A percentile compares a stretch with the other conserved stretches of the same genome.
Conservation (phyloP, 2,113 vertebrate genomes). For the Scomber colias region DNA sequence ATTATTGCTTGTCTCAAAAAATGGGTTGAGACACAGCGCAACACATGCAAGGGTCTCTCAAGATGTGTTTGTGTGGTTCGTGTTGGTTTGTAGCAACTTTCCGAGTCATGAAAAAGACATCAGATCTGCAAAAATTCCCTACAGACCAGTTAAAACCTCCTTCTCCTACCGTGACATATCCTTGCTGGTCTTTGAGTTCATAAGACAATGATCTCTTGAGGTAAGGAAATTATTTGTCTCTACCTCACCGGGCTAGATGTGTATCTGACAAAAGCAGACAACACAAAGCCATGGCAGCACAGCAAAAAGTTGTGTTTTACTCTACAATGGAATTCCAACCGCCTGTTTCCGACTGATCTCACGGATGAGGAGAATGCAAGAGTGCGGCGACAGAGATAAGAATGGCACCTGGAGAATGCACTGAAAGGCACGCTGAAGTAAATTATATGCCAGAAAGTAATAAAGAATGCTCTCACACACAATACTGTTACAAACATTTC, state of each 20-base stretch:
- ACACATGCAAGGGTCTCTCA: conserved; percentile 28
- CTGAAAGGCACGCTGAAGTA: conserved; percentile 25
- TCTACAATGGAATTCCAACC: conserved; percentile 57
- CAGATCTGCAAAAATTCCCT: conserved; percentile 24
- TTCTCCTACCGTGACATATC: background rate
- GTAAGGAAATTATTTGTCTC: conserved; percentile 31
- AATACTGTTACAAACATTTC: conserved; percentile 3
- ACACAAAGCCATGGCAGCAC: conserved; percentile 25
- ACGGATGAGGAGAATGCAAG: conserved; percentile 66
- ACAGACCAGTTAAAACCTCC: background rate
- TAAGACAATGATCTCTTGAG: conserved; percentile 12
- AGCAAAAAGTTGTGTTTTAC: conserved; percentile 40
- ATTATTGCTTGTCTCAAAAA: conserved; percentile 50
- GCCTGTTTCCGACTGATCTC: conserved; percentile 54
- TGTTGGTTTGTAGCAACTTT: background rate
- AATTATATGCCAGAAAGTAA: conserved; percentile 42
- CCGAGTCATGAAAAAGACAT: conserved; percentile 20
- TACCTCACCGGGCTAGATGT: background rate
- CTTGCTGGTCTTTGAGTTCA: background rate
- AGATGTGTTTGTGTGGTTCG: background rate
- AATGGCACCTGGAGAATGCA: conserved; percentile 74
- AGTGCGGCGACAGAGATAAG: conserved; percentile 69
- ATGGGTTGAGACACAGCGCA: conserved; percentile 35
- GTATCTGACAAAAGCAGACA: conserved; percentile 33
- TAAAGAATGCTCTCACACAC: conserved; percentile 26